These are phyloP conservation scores for Corythoichthys intestinalis DNA, from an alignment of 2,113 vertebrate species.

Conservation along the genomic window DNA sequence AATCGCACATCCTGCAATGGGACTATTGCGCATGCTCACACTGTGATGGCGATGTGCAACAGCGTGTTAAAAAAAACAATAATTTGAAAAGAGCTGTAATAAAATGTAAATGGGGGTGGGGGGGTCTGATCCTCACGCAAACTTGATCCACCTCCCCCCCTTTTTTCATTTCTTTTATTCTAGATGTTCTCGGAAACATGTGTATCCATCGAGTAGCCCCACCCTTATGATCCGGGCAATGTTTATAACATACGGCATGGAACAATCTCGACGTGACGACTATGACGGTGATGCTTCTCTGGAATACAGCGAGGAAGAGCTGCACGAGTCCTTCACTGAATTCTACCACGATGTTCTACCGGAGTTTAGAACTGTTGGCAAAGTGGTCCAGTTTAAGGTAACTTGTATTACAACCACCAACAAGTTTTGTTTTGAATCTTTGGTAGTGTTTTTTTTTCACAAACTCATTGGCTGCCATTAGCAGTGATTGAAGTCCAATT, in stretches of 20 bases:
- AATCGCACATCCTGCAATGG: too few relatives aligned
- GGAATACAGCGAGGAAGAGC: conserved; percentile 93
- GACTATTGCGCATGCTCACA: too few relatives aligned
- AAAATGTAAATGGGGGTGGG: too few relatives aligned
- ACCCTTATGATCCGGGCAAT: conserved; percentile 89
- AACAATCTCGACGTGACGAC: conserved; percentile 87
- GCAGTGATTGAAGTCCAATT: too few relatives aligned
- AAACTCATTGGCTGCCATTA: background rate
- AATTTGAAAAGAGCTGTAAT: too few relatives aligned
- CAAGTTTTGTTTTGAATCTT: background rate
- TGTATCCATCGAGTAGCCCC: conserved; percentile 79
- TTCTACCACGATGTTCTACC: conserved; percentile 94
- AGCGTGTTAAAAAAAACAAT: too few relatives aligned
- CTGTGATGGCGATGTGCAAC: too few relatives aligned
- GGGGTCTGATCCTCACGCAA: too few relatives aligned
- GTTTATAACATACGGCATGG: conserved; percentile 95
- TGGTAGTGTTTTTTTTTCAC: background rate
- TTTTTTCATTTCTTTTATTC: background rate
- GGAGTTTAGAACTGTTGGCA: conserved; percentile 87
- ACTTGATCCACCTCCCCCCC: too few relatives aligned
- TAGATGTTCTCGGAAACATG: conserved; percentile 93
- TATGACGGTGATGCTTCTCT: conserved; percentile 90
- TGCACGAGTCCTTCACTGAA: conserved; percentile 90
- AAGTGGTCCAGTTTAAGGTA: conserved; percentile 96
- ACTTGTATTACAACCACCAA: background rate